Conservation (phyloP, 1,140 invertebrate species). For the Polypedilum vanderplanki region DNA sequence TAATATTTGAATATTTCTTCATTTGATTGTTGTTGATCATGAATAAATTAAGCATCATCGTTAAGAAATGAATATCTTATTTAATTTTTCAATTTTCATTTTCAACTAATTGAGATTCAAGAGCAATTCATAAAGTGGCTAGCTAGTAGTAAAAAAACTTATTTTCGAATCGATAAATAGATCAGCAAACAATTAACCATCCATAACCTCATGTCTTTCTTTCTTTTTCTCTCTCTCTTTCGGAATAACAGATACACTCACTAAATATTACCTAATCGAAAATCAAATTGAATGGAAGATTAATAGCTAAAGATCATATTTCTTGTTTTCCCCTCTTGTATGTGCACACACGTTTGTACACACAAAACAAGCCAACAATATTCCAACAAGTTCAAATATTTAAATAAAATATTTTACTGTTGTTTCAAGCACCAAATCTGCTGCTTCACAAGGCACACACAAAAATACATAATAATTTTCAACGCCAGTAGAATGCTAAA, state of each 20-base stretch:
- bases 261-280: slow-evolving; percentile 7
- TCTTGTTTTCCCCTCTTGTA: neutral
- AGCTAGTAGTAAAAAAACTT: neutral
- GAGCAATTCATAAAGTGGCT: neutral
- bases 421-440: slow-evolving; percentile 17
- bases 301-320: slow-evolving; percentile 14
- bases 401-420: slow-evolving; percentile 20
- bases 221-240: neutral
- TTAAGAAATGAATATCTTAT: too few species aligned
- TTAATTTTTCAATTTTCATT: neutral
- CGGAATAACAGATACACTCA: neutral
- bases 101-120: neutral
- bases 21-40: too few species aligned
- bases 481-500: slow-evolving; percentile 12
- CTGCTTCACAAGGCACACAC: neutral
- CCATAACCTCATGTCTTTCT: neutral
- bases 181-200: neutral
- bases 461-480: slow-evolving; percentile 17
- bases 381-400: neutral
- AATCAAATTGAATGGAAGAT: slow-evolving; percentile 18
- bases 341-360: neutral
- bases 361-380: neutral
- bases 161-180: slow-evolving; percentile 14
- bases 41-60: too few species aligned
- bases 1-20: too few species aligned